A percentile compares a stretch with the other conserved stretches of the same genome.
Evolutionary conservation across 2,113 vertebrate species (phyloP).

Genomic region (Martes martes): DNA sequence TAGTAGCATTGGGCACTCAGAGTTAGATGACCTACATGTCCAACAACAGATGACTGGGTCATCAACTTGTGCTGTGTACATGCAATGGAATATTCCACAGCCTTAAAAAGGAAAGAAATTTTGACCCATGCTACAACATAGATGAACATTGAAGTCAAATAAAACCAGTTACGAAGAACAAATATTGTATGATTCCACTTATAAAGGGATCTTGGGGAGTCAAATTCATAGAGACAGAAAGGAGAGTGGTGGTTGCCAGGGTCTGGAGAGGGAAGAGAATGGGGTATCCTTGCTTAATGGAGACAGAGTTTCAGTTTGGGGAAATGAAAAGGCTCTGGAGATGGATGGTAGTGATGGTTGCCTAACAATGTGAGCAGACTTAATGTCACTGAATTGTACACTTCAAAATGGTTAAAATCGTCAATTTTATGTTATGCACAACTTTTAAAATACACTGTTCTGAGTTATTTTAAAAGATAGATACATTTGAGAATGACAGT

Average conservation of each 20-base stretch:
- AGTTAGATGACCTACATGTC: background rate
- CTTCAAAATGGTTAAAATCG: background rate
- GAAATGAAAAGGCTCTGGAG: background rate
- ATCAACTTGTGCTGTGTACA: background rate
- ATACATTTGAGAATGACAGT: background rate
- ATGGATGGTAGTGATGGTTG: background rate
- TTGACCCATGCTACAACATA: background rate
- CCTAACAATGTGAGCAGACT: background rate
- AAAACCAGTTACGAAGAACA: background rate
- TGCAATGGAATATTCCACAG: background rate
- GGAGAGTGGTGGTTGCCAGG: background rate
- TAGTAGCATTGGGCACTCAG: background rate
- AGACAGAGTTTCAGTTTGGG: background rate
- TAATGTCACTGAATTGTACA: background rate
- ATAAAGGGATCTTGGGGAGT: background rate
- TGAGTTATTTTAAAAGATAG: background rate
- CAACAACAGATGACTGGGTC: no score
- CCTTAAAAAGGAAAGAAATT: background rate
- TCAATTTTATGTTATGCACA: background rate
- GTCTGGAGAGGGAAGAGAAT: no score
- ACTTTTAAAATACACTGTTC: background rate
- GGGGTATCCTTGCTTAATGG: background rate
- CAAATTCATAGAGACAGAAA: background rate
- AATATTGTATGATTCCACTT: background rate
- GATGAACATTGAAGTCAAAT: background rate